These are phyloP conservation scores for Polydrusus cervinus DNA, from an alignment of 2,888 invertebrate genomes.

Conservation along the genomic window DNA sequence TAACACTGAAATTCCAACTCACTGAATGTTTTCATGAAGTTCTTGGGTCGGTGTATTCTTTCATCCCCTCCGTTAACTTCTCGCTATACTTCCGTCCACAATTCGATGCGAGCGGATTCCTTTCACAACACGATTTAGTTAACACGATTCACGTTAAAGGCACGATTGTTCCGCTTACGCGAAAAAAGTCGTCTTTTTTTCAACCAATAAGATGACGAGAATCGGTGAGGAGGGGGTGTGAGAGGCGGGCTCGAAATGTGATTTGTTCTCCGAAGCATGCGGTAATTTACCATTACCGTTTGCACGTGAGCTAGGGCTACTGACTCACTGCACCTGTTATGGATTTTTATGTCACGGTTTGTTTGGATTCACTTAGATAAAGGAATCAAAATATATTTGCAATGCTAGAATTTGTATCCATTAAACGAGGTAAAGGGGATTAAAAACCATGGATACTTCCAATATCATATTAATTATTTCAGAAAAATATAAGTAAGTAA, in stretches of 20 bases:
- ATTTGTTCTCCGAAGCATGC: slow-evolving; percentile 54
- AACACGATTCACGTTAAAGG: background rate
- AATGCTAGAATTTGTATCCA: too few relatives aligned
- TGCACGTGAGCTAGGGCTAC: slow-evolving; percentile 37
- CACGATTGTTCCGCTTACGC: slow-evolving; percentile 48
- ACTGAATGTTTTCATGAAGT: slow-evolving; percentile 18
- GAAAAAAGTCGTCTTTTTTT: slow-evolving; percentile 27
- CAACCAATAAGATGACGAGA: slow-evolving; percentile 51
- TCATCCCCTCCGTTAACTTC: slow-evolving; percentile 28
- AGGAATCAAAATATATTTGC: background rate
- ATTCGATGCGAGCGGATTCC: slow-evolving; percentile 25
- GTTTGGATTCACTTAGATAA: slow-evolving; percentile 16
- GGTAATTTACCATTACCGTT: slow-evolving; percentile 44
- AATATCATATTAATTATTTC: too few relatives aligned
- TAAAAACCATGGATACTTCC: too few relatives aligned
- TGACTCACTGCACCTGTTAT: slow-evolving; percentile 30
- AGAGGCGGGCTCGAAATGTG: slow-evolving; percentile 55
- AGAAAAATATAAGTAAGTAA: too few relatives aligned
- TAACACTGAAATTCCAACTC: slow-evolving; percentile 28
- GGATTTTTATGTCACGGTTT: slow-evolving; percentile 20
- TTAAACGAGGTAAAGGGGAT: too few relatives aligned
- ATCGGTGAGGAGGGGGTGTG: slow-evolving; percentile 45
- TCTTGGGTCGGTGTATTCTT: slow-evolving; percentile 33
- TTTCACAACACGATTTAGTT: background rate
- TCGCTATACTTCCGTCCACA: slow-evolving; percentile 21